Conservation (phyloP, 2,797 vertebrate genomes). For the Pseudochaenichthys georgianus region DNA sequence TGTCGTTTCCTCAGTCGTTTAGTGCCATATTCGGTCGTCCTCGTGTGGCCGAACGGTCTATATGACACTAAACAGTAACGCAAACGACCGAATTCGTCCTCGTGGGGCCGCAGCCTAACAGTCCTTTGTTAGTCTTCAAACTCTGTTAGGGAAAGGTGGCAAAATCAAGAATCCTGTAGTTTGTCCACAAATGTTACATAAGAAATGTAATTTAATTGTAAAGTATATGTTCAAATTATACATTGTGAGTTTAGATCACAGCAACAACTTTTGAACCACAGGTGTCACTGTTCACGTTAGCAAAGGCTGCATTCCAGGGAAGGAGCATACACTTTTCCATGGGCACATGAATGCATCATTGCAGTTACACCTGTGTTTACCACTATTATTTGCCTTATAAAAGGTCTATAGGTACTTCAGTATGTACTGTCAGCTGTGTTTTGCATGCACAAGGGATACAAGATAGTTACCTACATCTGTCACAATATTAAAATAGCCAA, state of each 20-base stretch:
- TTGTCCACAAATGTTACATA: background rate
- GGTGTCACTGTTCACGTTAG: slow-evolving; percentile 1
- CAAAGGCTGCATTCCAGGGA: background rate
- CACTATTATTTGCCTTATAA: background rate
- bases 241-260: background rate
- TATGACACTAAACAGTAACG: too few species aligned
- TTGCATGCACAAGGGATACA: background rate
- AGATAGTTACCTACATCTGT: background rate
- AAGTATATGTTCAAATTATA: background rate
- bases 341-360: background rate
- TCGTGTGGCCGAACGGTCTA: too few species aligned
- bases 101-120: too few species aligned
- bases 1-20: too few species aligned
- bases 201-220: background rate
- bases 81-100: too few species aligned
- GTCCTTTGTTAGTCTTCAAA: background rate
- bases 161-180: background rate
- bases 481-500: background rate
- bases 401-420: background rate
- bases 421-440: background rate
- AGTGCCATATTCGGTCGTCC: too few species aligned
- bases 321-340: background rate
- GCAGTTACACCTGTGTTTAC: slow-evolving; percentile 5
- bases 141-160: too few species aligned
- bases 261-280: background rate